A percentile compares a stretch with the other conserved stretches of the same genome.
phyloP scores from a whole-genome alignment of 53 echinoderm and acorn worm genomes.

The Mesocentrotus franciscanus region DNA sequence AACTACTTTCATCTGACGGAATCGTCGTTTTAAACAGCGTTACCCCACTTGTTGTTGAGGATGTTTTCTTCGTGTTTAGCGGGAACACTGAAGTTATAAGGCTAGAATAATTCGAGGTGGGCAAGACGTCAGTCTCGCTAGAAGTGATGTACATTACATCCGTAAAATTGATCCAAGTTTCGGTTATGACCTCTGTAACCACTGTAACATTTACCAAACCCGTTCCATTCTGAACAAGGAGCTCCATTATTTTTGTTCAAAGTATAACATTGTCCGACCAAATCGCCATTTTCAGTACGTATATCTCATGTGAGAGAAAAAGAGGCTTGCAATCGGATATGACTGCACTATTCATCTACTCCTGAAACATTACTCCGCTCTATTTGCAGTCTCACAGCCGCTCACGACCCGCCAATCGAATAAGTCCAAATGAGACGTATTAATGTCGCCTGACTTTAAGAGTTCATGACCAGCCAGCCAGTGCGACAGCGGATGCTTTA shows the following conservation, averaged over 20 bases:
- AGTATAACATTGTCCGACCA: background rate
- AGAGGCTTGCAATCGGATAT: background rate
- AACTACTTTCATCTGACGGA: background rate
- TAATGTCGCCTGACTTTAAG: background rate
- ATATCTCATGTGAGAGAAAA: background rate
- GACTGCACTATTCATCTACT: conserved; percentile 23
- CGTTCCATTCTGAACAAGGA: background rate
- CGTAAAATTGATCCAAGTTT: conserved; percentile 30
- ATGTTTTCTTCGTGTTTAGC: background rate
- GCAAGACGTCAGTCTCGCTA: too few species aligned
- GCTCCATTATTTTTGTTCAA: conserved; percentile 5
- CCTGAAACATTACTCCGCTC: background rate
- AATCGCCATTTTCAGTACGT: background rate
- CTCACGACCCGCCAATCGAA: background rate
- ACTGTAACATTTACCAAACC: background rate
- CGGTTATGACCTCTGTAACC: conserved; percentile 34
- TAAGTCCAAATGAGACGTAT: background rate
- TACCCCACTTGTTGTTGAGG: background rate
- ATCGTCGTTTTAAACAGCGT: background rate
- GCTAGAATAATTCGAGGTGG: background rate
- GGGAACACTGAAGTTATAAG: background rate
- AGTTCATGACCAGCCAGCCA: background rate
- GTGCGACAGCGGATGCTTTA: background rate
- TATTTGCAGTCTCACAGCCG: background rate
- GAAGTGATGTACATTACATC: conserved; percentile 14